Evolutionary conservation across 2,797 vertebrate genomes (phyloP), one percentile per base, ranked within the genome.

Genomic region (Huso huso): DNA sequence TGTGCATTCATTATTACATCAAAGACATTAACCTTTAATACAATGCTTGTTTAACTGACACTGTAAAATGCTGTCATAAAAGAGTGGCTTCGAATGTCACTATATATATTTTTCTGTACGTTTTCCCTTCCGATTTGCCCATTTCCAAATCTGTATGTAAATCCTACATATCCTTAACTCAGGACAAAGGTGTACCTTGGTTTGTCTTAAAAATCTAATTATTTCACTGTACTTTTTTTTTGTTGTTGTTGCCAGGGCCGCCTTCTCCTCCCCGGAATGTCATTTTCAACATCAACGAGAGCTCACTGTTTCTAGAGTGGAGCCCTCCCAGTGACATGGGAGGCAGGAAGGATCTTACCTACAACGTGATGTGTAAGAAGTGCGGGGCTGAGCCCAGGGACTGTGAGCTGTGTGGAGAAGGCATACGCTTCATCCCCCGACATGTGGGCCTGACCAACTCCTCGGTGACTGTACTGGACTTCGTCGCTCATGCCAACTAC

Each of bases 231-330:
- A 37, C 37, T 37, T 37, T 37, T 37, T 37, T 37, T 37, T 37
- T 37, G 3, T 37, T 37, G 5, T 79, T 77, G 67, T 72, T 65
- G 71, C 49, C 78, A 97, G 97, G 96, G 48, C 97, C 97, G 55
- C 97, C 97, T 6, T 97, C 95, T 62, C 89, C 94, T 69, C 94
- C 97, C 0, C 93, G 94, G 65, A 97, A 97, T 69, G 78, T 95
- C 67, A 85, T 95, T 70, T 97, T 94, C 72, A 96, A 91, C 83
- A 89, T 98, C 71, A 99, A 99, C 1, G 95, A 98, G 76, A 96
- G 95, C 1, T 93, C 92, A 6, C 90, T 99, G 66, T 85, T 93
- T 83, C 81, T 99, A 81, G 95, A 98, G 78, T 99, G 97, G 97
- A 96, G 92, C 7, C 94, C 94, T 10, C 97, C 97, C 1, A 93